A percentile compares a stretch with the other conserved stretches of the same genome.
phyloP scores from a whole-genome alignment of 2,113 vertebrate genomes.

The Lynx canadensis region DNA sequence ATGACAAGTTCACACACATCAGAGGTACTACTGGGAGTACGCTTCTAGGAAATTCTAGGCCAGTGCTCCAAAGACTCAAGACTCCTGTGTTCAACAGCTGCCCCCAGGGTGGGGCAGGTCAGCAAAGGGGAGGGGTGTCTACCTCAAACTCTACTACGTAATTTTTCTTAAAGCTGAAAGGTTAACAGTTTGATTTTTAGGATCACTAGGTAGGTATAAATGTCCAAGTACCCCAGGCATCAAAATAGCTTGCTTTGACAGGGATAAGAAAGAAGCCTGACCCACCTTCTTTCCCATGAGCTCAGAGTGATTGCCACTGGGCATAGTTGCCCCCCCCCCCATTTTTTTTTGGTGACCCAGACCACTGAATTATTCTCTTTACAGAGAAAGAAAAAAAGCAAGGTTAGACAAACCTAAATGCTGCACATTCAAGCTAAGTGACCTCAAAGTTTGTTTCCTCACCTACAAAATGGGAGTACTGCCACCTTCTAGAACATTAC shows the following conservation, averaged over 20 bases:
- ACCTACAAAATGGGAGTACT: neutral
- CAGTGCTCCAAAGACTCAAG: neutral
- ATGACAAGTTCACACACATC: neutral
- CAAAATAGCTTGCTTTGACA: neutral
- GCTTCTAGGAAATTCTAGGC: neutral
- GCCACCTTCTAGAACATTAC: neutral
- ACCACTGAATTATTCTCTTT: neutral
- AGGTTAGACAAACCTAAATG: neutral
- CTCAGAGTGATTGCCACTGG: neutral
- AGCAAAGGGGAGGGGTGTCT: neutral
- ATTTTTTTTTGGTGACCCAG: neutral
- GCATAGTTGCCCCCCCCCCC: neutral
- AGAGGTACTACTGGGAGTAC: neutral
- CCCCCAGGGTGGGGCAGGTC: accelerated
- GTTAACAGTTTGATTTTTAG: neutral
- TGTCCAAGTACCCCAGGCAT: neutral
- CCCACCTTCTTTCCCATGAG: neutral
- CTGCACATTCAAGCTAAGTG: neutral
- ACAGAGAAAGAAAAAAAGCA: neutral
- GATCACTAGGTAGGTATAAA: neutral
- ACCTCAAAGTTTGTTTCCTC: neutral
- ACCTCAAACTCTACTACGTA: neutral
- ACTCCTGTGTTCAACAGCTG: neutral
- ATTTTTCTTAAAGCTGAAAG: neutral
- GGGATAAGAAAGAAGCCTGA: neutral